These are phyloP conservation scores for Aplysia californica DNA, from an alignment of 1,140 invertebrate species.

Conservation along the genomic window DNA sequence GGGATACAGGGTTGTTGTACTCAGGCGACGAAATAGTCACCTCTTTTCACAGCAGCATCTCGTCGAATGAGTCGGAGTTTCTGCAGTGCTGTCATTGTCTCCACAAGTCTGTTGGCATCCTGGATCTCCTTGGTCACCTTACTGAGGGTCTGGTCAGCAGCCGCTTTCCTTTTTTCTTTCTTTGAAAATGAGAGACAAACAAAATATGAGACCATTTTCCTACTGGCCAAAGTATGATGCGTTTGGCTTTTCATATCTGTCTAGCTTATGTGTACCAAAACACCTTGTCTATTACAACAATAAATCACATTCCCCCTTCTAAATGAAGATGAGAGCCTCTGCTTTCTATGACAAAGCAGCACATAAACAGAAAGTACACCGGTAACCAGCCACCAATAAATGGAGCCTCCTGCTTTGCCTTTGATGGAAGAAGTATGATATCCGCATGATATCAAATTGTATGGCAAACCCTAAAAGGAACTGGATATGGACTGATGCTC, in stretches of 20 bases:
- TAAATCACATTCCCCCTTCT: neutral
- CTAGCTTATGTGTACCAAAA: neutral
- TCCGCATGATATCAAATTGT: no score
- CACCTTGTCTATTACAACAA: neutral
- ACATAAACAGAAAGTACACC: no score
- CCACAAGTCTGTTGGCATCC: constrained; percentile 21
- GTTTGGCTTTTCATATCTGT: neutral
- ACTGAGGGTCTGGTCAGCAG: constrained; percentile 21
- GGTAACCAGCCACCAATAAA: no score
- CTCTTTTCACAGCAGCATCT: constrained; percentile 24
- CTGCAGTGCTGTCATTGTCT: constrained; percentile 21
- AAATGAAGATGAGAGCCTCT: neutral
- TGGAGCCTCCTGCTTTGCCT: no score
- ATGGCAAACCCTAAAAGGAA: no score
- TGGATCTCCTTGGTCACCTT: constrained; percentile 22
- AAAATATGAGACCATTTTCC: no score
- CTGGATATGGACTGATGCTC: no score
- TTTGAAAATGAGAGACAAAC: no score
- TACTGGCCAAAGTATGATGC: neutral
- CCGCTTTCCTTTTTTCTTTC: constrained; percentile 14
- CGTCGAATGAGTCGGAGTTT: constrained; percentile 21
- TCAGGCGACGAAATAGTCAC: neutral
- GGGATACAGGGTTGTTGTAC: no score
- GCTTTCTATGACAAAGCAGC: no score
- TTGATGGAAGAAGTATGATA: no score